Evolutionary conservation across 2,113 vertebrate species (phyloP), one percentile per base, ranked within the genome.

Genomic region (Turdus rufiventris): DNA sequence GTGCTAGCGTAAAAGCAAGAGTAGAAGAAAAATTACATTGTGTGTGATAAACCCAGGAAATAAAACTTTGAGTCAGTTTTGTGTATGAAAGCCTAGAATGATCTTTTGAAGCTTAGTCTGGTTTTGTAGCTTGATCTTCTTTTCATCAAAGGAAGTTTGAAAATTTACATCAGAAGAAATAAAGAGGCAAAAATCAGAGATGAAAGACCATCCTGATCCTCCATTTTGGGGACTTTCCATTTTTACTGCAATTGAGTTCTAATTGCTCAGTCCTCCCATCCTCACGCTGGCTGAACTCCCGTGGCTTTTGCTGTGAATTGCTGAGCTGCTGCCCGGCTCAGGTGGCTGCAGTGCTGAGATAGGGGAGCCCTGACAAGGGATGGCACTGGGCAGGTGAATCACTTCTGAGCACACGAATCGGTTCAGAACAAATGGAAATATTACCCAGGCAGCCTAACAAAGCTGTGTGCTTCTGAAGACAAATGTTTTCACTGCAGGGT

Each of bases 331-430:
- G 58, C 58, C 66, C 62, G 58, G 47, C 72, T 51, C n/a, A 8
- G 50, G 58, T 21, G 78, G 34, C 74, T 61, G 81, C 65, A 54
- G 28, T 0, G 11, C 47, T 28, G 54, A 36, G 38, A 2, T 2
- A 18, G 20, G 26, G 65, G 40, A 82, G 50, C 66, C 42, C 26
- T 50, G 62, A 10, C 12, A 5, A 4, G 28, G 34, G 65, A 17
- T 3, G 36, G 14, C 66, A 87, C 23, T 0, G 0, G 45, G 31
- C 0, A 1, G 26, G 43, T 4, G 31, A 12, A 3, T 10, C 3
- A 3, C 7, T 42, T 43, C 81, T 57, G 34, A 53, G 81, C 50
- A 29, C 63, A 36, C 9, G 0, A 0, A 62, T 63, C 71, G 67
- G 42, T 25, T 76, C 72, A 76, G 75, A 58, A 33, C 62, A 73